Evolutionary conservation across 2,797 vertebrate genomes (phyloP).

Genomic region (Apogon hyalosoma): DNA sequence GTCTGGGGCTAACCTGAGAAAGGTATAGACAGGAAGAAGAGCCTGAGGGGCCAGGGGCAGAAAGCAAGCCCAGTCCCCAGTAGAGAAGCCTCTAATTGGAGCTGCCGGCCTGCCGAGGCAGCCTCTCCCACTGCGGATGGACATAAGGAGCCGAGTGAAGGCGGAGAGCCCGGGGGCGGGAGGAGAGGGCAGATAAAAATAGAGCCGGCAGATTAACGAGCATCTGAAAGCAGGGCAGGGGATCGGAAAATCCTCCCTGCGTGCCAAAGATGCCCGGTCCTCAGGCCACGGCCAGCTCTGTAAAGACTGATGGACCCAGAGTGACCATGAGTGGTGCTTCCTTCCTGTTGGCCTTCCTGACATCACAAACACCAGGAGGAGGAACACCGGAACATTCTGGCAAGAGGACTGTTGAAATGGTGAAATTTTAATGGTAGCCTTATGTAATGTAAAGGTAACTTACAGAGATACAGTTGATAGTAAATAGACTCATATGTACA

Average conservation of each 20-base stretch:
- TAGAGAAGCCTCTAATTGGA: slow-evolving; percentile 80
- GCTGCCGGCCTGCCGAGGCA: slow-evolving; percentile 68
- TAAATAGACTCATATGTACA: too few species aligned
- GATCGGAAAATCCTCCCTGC: slow-evolving; percentile 80
- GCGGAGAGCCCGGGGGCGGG: slow-evolving; percentile 63
- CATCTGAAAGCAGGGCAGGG: slow-evolving; percentile 77
- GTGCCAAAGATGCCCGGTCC: slow-evolving; percentile 71
- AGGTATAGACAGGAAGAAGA: slow-evolving; percentile 65
- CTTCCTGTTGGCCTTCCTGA: slow-evolving; percentile 48
- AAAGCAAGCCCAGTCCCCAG: slow-evolving; percentile 74
- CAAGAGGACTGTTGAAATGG: neutral
- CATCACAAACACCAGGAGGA: slow-evolving; percentile 25
- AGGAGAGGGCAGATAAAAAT: slow-evolving; percentile 81
- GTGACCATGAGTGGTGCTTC: slow-evolving; percentile 40
- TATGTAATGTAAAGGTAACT: neutral
- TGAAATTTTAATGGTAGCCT: slow-evolving; percentile 10
- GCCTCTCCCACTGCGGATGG: slow-evolving; percentile 61
- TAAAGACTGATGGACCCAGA: slow-evolving; percentile 37
- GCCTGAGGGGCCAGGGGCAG: slow-evolving; percentile 66
- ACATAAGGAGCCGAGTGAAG: slow-evolving; percentile 69
- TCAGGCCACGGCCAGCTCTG: slow-evolving; percentile 56
- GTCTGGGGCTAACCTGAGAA: slow-evolving; percentile 75
- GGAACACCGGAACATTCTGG: slow-evolving; percentile 3
- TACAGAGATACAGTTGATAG: too few species aligned
- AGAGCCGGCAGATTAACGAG: slow-evolving; percentile 85